Conservation (phyloP, 2,797 vertebrate species). For the Antennarius maculatus region DNA sequence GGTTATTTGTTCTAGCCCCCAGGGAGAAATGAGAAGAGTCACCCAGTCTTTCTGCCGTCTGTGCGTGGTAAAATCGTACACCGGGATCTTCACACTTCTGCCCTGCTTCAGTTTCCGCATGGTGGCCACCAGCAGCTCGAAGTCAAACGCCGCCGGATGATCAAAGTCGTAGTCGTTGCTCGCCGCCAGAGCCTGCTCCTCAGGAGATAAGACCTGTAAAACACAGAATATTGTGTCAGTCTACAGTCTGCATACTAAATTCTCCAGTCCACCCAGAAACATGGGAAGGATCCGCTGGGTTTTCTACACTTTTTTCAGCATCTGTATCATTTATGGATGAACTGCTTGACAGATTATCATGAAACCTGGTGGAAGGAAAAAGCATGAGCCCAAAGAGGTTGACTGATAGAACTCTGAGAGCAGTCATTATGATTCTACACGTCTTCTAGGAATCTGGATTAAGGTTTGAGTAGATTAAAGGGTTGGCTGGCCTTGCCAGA, state of each 20-base stretch:
- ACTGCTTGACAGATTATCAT: too few species aligned
- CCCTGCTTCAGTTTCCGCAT: conserved; percentile 96
- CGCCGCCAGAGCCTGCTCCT: conserved; percentile 89
- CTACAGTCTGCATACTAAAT: too few species aligned
- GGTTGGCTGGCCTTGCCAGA: too few species aligned
- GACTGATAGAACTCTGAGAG: too few species aligned
- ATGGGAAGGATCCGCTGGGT: too few species aligned
- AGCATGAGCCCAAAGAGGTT: too few species aligned
- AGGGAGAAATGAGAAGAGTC: conserved; percentile 4
- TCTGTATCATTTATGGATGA: too few species aligned
- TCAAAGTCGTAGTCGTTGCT: conserved; percentile 96
- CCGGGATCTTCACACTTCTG: conserved; percentile 95
- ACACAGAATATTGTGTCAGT: background rate
- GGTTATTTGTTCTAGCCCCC: conserved; percentile 40
- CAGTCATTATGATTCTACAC: too few species aligned
- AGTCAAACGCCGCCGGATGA: conserved; percentile 96
- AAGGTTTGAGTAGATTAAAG: too few species aligned
- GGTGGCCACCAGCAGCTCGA: conserved; percentile 87
- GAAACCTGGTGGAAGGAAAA: too few species aligned
- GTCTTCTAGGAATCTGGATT: too few species aligned
- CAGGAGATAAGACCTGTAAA: conserved; percentile 88
- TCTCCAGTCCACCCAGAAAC: background rate
- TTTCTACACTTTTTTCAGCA: too few species aligned
- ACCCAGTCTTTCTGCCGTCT: conserved; percentile 98
- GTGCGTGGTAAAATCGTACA: conserved; percentile 96